Evolutionary conservation across 1,140 invertebrate species (phyloP), one percentile per base, ranked within the genome.

Genomic region (Drosophila jambulina): DNA sequence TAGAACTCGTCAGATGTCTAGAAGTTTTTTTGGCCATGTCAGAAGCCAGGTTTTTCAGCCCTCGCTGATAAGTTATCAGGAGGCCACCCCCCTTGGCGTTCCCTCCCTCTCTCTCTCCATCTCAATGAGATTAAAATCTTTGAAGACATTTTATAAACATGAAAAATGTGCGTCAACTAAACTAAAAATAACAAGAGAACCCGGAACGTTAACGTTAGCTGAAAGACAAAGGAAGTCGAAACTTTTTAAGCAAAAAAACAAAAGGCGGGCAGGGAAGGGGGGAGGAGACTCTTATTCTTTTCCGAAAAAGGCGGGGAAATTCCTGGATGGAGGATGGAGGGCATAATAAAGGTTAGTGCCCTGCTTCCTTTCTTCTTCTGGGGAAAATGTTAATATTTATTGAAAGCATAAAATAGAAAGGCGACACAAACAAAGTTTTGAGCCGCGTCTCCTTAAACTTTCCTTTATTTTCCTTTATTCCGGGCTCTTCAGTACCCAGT

Each of bases 41-140:
- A 61, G 21, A 45, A 34, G 57, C 38, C 62, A 61, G 62, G 62
- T 65, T 65, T 29, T 62, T 13, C 13, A 19, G 62, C 5, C 51
- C 32, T 64, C 27, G 17, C 27, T 60, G 62, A 65, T 65, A 65
- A 34, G 12, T 13, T 67, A 67, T 67, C 57, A 65, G n/a, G 17
- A 17, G n/a, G 36, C 15, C 0, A 19, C 9, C 15, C 49, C 54
- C 13, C 27, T 27, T 27, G 15, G 46, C 46, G 25, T 27, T 15
- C n/a, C 49, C 29, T 23, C 46, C 43, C 32, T 15, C n/a, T 29
- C 29, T 23, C 46, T 48, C 32, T 48, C 25, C 56, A 36, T 34
- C 71, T 64, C 57, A 76, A 78, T 75, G 49, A 82, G 78, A 81
- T 82, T 80, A 78, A 77, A 82, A 82, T 82, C 80, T 81, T 76